phyloP scores from a whole-genome alignment of 1,140 invertebrate genomes.

The Tigriopus japonicus region DNA sequence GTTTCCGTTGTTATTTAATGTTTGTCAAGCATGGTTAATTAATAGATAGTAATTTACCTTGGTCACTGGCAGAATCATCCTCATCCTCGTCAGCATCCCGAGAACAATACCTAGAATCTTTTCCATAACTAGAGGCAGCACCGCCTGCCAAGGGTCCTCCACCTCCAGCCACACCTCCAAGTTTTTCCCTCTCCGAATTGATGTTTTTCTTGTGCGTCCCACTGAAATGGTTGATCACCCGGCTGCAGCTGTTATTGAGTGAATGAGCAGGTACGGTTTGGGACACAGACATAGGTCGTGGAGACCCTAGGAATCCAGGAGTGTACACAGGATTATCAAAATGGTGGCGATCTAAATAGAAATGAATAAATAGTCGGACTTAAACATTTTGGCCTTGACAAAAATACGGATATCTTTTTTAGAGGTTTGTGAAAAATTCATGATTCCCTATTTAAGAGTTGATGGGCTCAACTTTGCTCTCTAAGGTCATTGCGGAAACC shows the following conservation, averaged over 20 bases:
- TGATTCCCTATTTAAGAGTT: too few relatives aligned
- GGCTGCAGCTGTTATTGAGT: constrained; percentile 24
- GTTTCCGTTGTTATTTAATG: neutral
- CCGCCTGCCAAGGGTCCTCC: too few relatives aligned
- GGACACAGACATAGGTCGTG: constrained; percentile 25
- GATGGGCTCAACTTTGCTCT: too few relatives aligned
- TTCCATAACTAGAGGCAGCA: neutral
- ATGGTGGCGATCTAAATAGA: constrained; percentile 51
- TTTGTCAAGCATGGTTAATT: neutral
- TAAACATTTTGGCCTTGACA: too few relatives aligned
- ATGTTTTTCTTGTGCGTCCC: constrained; percentile 35
- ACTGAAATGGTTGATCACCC: constrained; percentile 43
- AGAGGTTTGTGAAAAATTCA: too few relatives aligned
- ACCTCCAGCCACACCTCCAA: constrained; percentile 18
- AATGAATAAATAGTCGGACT: constrained; percentile 1
- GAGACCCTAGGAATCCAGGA: constrained; percentile 23
- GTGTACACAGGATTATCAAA: constrained; percentile 84
- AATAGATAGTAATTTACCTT: neutral
- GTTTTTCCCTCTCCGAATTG: constrained; percentile 35
- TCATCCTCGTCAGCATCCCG: constrained; percentile 17
- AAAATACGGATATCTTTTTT: too few relatives aligned
- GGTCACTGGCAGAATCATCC: constrained; percentile 12
- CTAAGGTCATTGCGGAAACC: too few relatives aligned
- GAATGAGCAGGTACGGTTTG: neutral
- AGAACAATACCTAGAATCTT: constrained; percentile 15